Evolutionary conservation across 2,888 invertebrate species (phyloP), one percentile per base, ranked within the genome.

Genomic region (Netelia melanura): DNA sequence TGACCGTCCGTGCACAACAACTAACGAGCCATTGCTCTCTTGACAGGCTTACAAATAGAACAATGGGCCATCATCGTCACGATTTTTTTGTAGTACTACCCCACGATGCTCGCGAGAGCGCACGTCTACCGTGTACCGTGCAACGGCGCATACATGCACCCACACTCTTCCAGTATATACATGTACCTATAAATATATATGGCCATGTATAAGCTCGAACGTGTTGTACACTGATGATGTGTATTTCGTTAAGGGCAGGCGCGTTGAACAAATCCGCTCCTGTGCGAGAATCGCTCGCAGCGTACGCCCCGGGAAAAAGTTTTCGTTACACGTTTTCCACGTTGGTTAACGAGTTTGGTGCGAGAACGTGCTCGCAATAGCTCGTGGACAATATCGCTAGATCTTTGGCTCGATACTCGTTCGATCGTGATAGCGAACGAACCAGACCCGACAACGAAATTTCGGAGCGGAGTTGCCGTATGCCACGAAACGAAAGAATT

Each of bases 11-110:
- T 67, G 62, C 75, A 75, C 75, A 78, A 83, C 74, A 76, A 80
- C 83, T 85, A 85, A 85, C 85, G 80, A 85, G 85, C 79, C 79
- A 79, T 85, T 71, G 85, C 79, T 62, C 72, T 80, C 79, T 83
- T 83, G 83, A 85, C 83, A 78, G 76, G 65, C 70, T 80, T 83
- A 74, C 76, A 85, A 85, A 83, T 85, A 48, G 75, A 85, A 85
- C 85, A 85, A 85, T 78, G 76, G 76, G n/a, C 70, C 79, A 80
- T 79, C 83, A 72, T 80, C 65, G 65, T 21, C 56, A 11, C 43
- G 10, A 56, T 80, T 83, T 85, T 72, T 77, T 72, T 58, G 17
- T 23, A 21, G 23, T 68, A 61, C 10, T 58, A 8, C 21, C 21
- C 58, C n/a, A 17, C 3, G 25, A 43, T 21, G 2, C 52, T 48